Conservation (phyloP, 2,797 vertebrate genomes). For the Alcedo atthis region DNA sequence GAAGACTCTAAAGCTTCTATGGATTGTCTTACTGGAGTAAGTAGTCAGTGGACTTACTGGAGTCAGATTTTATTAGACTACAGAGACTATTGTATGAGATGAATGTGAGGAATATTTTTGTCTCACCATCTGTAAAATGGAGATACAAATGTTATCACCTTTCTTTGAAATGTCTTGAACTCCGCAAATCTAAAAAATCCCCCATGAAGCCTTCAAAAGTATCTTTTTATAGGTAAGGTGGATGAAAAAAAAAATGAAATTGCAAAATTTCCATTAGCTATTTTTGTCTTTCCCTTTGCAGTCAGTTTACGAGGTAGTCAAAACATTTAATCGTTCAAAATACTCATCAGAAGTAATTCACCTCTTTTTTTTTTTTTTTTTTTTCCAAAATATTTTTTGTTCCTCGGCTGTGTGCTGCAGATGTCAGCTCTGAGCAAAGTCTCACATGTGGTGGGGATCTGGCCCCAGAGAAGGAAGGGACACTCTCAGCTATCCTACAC, state of each 20-base stretch:
- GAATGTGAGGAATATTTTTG: constrained; percentile 8
- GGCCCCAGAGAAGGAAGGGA: not conserved
- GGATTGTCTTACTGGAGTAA: not conserved
- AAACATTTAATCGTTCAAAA: constrained; percentile 36
- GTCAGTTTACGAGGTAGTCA: constrained; percentile 14
- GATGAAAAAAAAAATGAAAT: not conserved
- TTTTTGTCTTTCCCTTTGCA: constrained; percentile 11
- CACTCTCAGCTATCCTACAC: not conserved
- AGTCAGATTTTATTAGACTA: not conserved
- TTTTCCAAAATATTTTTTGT: not conserved
- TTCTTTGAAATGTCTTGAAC: not conserved
- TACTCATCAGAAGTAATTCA: not conserved
- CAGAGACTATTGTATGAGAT: not conserved
- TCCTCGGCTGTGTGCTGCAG: constrained; percentile 21
- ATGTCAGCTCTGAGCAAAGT: not conserved
- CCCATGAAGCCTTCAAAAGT: not conserved
- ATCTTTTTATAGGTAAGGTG: not conserved
- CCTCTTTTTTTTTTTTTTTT: not conserved
- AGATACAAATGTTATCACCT: not conserved
- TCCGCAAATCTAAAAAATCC: not conserved
- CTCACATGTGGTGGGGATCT: constrained; percentile 25
- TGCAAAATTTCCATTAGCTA: not conserved
- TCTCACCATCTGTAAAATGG: not conserved
- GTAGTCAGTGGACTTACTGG: not conserved
- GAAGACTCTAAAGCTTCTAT: not conserved